A percentile compares a stretch with the other conserved stretches of the same genome.
Conservation (phyloP, 2,797 vertebrate genomes). For the Chelmon rostratus region DNA sequence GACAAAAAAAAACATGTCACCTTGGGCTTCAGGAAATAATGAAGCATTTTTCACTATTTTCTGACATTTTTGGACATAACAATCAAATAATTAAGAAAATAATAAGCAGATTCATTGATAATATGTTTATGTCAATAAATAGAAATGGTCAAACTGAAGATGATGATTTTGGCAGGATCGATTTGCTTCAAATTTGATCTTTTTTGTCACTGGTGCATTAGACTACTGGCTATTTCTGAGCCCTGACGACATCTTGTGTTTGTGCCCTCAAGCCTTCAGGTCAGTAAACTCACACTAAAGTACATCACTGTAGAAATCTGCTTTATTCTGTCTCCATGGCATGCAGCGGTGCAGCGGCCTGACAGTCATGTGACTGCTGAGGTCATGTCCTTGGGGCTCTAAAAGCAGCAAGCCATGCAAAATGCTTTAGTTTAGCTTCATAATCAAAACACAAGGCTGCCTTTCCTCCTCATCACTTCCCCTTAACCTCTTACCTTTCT, state of each 20-base stretch:
- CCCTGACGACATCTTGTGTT: background rate
- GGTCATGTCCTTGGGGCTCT: conserved; percentile 31
- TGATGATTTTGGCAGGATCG: background rate
- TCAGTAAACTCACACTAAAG: conserved; percentile 4
- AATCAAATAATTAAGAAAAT: too few species aligned
- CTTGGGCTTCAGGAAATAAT: too few species aligned
- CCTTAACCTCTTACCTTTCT: conserved; percentile 3
- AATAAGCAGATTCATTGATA: background rate
- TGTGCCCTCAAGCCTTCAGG: background rate
- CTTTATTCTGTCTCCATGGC: conserved; percentile 6
- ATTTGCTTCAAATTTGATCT: background rate
- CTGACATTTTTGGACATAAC: too few species aligned
- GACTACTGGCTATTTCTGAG: background rate
- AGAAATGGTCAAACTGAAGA: background rate
- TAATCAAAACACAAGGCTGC: conserved; percentile 27
- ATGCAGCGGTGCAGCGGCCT: conserved; percentile 21
- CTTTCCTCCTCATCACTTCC: conserved; percentile 19
- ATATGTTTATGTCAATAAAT: background rate
- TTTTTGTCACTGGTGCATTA: too few species aligned
- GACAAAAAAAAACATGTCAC: too few species aligned
- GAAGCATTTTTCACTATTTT: too few species aligned
- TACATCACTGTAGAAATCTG: background rate
- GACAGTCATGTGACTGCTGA: conserved; percentile 65
- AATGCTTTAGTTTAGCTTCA: conserved; percentile 44
- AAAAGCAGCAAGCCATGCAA: conserved; percentile 28